phyloP scores from a whole-genome alignment of 2,888 invertebrate species.

The Urechis unicinctus region DNA sequence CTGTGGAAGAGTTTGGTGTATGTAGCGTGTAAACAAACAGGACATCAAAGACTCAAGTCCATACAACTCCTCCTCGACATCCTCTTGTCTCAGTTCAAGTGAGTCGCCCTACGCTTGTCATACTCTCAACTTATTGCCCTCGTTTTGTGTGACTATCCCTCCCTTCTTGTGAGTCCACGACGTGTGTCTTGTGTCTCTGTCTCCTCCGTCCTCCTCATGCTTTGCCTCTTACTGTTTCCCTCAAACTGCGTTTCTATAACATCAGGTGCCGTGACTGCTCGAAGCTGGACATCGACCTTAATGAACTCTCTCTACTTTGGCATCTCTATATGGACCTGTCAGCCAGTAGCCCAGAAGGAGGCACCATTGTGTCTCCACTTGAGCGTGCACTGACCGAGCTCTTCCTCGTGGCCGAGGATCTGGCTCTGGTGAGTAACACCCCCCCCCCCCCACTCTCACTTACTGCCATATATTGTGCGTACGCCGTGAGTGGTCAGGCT shows the following conservation, averaged over 20 bases:
- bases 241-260: too few relatives aligned
- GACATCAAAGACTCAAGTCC: constrained; percentile 39
- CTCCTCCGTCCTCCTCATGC: too few relatives aligned
- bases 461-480: too few relatives aligned
- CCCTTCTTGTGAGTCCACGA: too few relatives aligned
- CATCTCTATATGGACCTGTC: constrained; percentile 32
- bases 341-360: constrained; percentile 25
- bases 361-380: constrained; percentile 30
- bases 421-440: constrained; percentile 35
- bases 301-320: constrained; percentile 40
- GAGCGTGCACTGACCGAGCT: constrained; percentile 43
- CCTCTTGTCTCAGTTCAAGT: constrained; percentile 16
- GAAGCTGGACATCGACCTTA: constrained; percentile 29
- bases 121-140: neutral
- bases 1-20: constrained; percentile 42
- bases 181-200: too few relatives aligned
- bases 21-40: constrained; percentile 44
- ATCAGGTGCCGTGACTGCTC: neutral
- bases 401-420: constrained; percentile 41
- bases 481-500: too few relatives aligned
- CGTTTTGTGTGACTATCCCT: too few relatives aligned
- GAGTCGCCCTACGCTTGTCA: neutral
- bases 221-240: too few relatives aligned
- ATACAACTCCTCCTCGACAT: constrained; percentile 35
- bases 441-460: too few relatives aligned